Evolutionary conservation across 1,140 invertebrate species (phyloP).

Genomic region (Lordiphosa clarofinis): DNA sequence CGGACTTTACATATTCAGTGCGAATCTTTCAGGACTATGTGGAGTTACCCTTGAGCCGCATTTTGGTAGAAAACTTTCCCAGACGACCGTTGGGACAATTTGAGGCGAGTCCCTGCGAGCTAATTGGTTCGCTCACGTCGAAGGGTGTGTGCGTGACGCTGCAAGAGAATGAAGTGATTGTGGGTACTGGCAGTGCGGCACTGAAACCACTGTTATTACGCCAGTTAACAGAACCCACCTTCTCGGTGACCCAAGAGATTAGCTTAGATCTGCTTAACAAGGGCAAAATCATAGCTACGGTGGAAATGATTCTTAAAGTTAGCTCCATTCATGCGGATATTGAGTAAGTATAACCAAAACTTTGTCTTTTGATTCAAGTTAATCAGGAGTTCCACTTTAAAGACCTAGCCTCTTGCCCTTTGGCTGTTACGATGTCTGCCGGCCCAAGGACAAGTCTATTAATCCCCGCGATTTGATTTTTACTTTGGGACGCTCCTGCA

Average conservation of each 20-base stretch:
- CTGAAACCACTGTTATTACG: conserved; percentile 11
- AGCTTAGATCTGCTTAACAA: conserved; percentile 8
- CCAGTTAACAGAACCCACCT: conserved; percentile 33
- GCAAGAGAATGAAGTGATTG: neutral
- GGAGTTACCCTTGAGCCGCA: conserved; percentile 22
- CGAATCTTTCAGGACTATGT: conserved; percentile 34
- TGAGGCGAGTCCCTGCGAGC: conserved; percentile 41
- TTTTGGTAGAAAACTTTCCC: conserved; percentile 17
- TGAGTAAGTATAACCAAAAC: conserved; percentile 18
- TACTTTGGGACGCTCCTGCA: conserved; percentile 44
- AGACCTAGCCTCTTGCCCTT: conserved; percentile 26
- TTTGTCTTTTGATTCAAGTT: neutral
- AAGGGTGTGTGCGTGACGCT: conserved; percentile 38
- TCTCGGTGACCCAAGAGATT: conserved; percentile 21
- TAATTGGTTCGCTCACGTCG: conserved; percentile 29
- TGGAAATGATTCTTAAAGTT: conserved; percentile 31
- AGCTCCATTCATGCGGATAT: conserved; percentile 27
- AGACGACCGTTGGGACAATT: conserved; percentile 11
- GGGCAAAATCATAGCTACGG: neutral
- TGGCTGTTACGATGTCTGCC: conserved; percentile 52
- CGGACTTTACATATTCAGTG: conserved; percentile 10
- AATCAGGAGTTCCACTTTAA: neutral
- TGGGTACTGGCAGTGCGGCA: conserved; percentile 19
- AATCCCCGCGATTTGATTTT: conserved; percentile 48
- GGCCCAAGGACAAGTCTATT: conserved; percentile 31